These are phyloP conservation scores for Sardinella longiceps DNA, from an alignment of 2,797 vertebrate genomes.

Conservation along the genomic window DNA sequence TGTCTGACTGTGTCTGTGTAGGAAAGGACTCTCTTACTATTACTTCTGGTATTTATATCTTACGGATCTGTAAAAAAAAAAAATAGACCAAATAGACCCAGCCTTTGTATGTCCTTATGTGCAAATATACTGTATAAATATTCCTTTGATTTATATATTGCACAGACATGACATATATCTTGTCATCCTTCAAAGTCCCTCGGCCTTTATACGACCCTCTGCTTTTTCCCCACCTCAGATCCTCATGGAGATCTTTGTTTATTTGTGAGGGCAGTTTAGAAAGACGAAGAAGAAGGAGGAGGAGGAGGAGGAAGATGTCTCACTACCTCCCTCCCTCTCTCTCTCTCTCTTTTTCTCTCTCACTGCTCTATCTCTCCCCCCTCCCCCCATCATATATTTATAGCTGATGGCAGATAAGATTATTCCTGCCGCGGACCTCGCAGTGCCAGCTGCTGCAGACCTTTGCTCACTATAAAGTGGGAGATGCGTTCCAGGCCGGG, in stretches of 20 bases:
- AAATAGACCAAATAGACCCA: not conserved
- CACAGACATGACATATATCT: constrained; percentile 6
- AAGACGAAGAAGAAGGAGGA: constrained; percentile 49
- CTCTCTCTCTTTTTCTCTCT: constrained; percentile 46
- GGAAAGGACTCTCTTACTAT: not conserved
- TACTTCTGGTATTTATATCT: constrained; percentile 1
- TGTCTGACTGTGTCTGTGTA: not conserved
- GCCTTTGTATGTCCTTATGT: constrained; percentile 20
- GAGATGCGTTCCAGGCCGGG: constrained; percentile 69
- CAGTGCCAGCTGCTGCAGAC: constrained; percentile 80
- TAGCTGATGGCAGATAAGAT: constrained; percentile 84
- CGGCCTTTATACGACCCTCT: constrained; percentile 15
- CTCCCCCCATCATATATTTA: constrained; percentile 77
- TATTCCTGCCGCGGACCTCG: constrained; percentile 68
- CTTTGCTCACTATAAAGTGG: constrained; percentile 82
- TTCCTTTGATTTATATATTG: not conserved
- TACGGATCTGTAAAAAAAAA: not conserved
- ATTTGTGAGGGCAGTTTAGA: constrained; percentile 54
- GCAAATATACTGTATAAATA: too few relatives aligned
- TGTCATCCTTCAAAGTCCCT: constrained; percentile 11
- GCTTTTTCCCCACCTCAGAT: not conserved
- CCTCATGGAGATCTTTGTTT: constrained; percentile 53
- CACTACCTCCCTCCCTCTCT: constrained; percentile 17
- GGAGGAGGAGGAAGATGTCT: constrained; percentile 50
- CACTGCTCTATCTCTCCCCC: constrained; percentile 50